Evolutionary conservation across 2,113 vertebrate species (phyloP), one percentile per base, ranked within the genome.

Genomic region (Manacus vitellinus): DNA sequence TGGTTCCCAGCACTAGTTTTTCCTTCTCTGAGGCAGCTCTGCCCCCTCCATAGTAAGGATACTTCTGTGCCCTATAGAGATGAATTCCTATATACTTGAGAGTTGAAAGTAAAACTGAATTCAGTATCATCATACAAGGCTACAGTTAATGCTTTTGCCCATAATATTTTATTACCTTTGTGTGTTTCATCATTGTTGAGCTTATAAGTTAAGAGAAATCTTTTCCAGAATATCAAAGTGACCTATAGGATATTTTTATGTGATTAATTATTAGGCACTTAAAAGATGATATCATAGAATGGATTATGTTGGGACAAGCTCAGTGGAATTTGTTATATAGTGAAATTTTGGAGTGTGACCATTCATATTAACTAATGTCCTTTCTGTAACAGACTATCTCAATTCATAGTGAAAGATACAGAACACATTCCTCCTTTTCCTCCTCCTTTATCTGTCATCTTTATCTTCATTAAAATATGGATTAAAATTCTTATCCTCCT

Each of bases 381-480:
- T 49, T 73, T 78, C 35, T 39, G 14, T 35, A 55, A 52, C 13
- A 47, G 12, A 33, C 13, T 80, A n/a, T 71, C 47, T 94, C n/a
- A 75, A 12, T 27, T 67, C 41, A 33, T 0, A 81, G 9, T 33
- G 39, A 78, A 88, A 78, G 33, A 47, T 35, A 27, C 5, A 43
- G n/a, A 88, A 70, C 14, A 41, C 14, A 52, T 52, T 84, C 43
- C 18, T 91, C 16, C 52, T 94, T 30, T 31, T 91, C 3, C 10
- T 84, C 5, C 66, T 90, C 30, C n/a, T 73, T 91, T 80, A 61
- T 85, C 61, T 2, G 0, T 59, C 44, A 33, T 65, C 39, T 78
- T 79, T 85, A 56, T 83, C 91, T 94, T 94, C 67, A 73, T 86
- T 88, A 76, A 95, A 91, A 73, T 76, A 76, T 8, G 17, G 12